Base-by-base conservation (phyloP, 1,140 invertebrate species). In the Drosophila arawakana region DNA sequence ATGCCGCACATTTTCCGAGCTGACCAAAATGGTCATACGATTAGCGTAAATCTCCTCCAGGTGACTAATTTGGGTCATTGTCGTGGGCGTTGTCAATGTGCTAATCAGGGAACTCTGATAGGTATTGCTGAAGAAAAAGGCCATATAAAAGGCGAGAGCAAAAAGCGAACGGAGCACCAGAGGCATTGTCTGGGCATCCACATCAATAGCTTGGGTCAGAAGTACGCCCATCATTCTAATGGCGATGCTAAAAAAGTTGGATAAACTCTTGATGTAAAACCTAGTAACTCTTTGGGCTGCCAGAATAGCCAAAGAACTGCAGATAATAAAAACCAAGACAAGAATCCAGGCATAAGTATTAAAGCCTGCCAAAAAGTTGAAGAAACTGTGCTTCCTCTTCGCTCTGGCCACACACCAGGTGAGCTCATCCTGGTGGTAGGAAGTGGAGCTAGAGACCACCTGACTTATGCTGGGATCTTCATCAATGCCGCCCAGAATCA, bases 61-160 rank as follows among this genome's bases (percentile, higher is more conserved):
- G 30, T 80, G 78, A 46, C 65, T 92, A 73, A 76, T 88, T 43
- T 25, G 82, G 55, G 18, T 63, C n/a, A 49, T 35, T 7, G 57
- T 80, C 0, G 76, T 78, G 0, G 91, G 91, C 9, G 80, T 91
- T 15, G 91, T 92, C 25, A 92, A 71, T 13, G 85, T 91, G 66
- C 91, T 92, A 0, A 92, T 86, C 2, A 92, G n/a, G 55, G 91
- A 90, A 50, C 88, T 90, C 65, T 92, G 91, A 58, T 92, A 92
- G 0, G 78, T 80, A 43, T 92, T 92, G 58, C 82, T 88, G 2
- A 92, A 91, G 57, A 92, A 86, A 35, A 91, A 74, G 7, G 65
- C 80, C 76, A 88, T 76, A 0, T 81, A 30, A 21, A 92, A 92
- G 18, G 80, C 70, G 1, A 71, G 50, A 0, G 43, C 55, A 35